Base-by-base conservation (phyloP, 2,888 invertebrate species). In the Drosophila emarginata region DNA sequence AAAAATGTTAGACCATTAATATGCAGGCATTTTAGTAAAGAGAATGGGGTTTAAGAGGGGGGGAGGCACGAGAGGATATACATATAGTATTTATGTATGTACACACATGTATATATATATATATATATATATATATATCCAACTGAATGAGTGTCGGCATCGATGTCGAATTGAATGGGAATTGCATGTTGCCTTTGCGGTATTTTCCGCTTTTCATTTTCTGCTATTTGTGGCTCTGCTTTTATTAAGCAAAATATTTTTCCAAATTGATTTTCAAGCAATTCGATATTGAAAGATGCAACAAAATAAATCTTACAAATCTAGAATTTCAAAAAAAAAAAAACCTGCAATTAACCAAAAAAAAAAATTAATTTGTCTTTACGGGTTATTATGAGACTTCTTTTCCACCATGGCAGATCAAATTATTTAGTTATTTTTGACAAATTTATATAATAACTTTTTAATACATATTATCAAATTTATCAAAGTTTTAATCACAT, bases 1-100 rank as follows among this genome's bases (percentile, higher is more conserved):
- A 74, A 68, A 80, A 75, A 62, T 77, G 68, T 61, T 18, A 58
- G 6, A 45, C 28, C 78, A 86, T 86, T 80, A 75, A 75, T 73
- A 77, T 79, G 70, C 68, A 66, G 62, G 60, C 32, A 63, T 45
- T 45, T 45, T 21, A 45, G 45, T 18, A 45, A 45, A 18, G 9
- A 7, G 40, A 40, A 15, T 2, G n/a, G 37, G 5, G 4, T 2
- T 4, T 4, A 5, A 28, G 6, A 45, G 59, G 12, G 37, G 14
- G 23, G 12, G 36, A 14, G 28, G 53, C 37, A 28, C 37, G 12
- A 58, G 52, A 50, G 18, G 36, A 50, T 64, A 39, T 37, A 23
- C n/a, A n/a, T 52, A 7, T 26, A 26, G 32, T 32, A 32, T 32
- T 9, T 9, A 9, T 32, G 28, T 28, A 28, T 28, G 6, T 28